Evolutionary conservation across 2,113 vertebrate species (phyloP).

Genomic region (Tonatia bakeri): DNA sequence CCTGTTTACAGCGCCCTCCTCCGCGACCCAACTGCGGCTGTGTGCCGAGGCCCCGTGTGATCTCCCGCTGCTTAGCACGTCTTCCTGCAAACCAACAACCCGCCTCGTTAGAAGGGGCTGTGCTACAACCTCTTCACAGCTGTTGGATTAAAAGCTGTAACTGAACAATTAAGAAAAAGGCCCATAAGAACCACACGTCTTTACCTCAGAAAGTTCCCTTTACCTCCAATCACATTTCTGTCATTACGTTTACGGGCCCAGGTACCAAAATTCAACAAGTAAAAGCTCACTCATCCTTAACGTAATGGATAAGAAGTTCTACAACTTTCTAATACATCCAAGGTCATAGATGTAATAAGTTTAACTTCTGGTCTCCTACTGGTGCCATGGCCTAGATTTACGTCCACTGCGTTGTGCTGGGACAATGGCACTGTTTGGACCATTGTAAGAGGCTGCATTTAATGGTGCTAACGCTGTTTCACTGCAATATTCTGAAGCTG

Average conservation of each 20-base stretch:
- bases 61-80: background rate
- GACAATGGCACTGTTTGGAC: background rate
- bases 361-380: background rate
- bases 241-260: background rate
- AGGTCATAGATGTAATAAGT: background rate
- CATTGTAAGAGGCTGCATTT: background rate
- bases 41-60: background rate
- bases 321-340: background rate
- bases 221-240: background rate
- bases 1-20: background rate
- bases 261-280: slow-evolving; percentile 23
- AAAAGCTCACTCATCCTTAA: background rate
- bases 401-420: background rate
- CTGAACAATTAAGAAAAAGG: background rate
- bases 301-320: background rate
- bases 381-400: background rate
- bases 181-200: background rate
- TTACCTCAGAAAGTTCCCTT: background rate
- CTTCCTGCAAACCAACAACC: background rate
- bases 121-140: background rate
- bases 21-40: background rate
- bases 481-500: background rate
- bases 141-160: background rate
- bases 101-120: background rate
- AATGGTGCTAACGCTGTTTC: background rate